A percentile compares a stretch with the other conserved stretches of the same genome.
These are phyloP conservation scores for Brenthis hecate DNA, from an alignment of 2,888 invertebrate genomes.

Conservation along the genomic window DNA sequence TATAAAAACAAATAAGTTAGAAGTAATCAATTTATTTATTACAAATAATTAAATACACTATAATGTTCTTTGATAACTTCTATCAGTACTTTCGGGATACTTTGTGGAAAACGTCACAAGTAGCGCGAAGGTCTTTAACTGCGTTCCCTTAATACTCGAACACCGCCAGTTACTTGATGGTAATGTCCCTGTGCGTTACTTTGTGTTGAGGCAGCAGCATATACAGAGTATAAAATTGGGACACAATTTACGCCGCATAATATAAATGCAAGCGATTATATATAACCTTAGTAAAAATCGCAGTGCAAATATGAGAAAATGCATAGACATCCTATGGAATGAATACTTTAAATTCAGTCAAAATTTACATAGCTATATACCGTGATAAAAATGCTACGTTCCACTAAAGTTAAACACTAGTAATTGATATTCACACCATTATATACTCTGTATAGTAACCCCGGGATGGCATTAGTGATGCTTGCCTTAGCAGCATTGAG, in stretches of 20 bases:
- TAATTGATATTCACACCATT: conserved; percentile 40
- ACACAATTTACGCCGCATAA: conserved; percentile 24
- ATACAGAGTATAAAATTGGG: conserved; percentile 40
- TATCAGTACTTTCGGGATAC: background rate
- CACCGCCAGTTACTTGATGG: conserved; percentile 7
- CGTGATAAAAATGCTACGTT: conserved; percentile 42
- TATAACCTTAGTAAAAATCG: conserved; percentile 13
- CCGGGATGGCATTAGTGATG: conserved; percentile 38
- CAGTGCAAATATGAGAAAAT: conserved; percentile 34
- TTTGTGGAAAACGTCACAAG: background rate
- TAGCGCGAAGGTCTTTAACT: background rate
- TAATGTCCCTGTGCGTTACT: conserved; percentile 38
- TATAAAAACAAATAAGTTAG: background rate
- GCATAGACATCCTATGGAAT: conserved; percentile 48
- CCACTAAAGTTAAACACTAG: conserved; percentile 35
- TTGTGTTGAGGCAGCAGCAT: conserved; percentile 36
- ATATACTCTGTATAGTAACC: conserved; percentile 51
- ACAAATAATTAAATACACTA: background rate
- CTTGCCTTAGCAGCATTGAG: conserved; percentile 1
- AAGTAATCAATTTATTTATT: background rate
- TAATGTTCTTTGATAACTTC: background rate
- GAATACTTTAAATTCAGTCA: conserved; percentile 53
- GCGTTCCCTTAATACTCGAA: conserved; percentile 15
- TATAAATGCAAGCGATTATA: conserved; percentile 25
- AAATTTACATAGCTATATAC: conserved; percentile 43